Conservation (phyloP, 2,888 invertebrate genomes). For the Drosophila gaucha region DNA sequence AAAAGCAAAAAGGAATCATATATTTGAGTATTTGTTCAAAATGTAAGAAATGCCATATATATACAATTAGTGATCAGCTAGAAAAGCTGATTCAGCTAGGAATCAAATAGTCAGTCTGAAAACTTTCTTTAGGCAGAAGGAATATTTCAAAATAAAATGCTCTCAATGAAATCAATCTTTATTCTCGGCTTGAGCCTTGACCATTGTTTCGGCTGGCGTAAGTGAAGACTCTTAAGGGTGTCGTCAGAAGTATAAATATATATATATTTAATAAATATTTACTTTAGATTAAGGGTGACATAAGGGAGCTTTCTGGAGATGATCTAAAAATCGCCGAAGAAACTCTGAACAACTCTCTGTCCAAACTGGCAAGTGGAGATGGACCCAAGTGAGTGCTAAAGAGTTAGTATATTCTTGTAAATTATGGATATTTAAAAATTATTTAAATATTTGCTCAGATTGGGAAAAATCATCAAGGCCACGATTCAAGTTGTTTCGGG, state of each 20-base stretch:
- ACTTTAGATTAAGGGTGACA: too few species aligned
- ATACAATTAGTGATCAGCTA: too few species aligned
- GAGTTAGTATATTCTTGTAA: too few species aligned
- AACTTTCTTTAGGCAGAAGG: not conserved
- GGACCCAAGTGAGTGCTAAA: not conserved
- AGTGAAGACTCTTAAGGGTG: too few species aligned
- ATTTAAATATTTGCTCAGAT: too few species aligned
- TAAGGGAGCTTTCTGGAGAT: not conserved
- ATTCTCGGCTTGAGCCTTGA: conserved; percentile 43
- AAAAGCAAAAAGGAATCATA: too few species aligned
- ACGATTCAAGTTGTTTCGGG: conserved; percentile 54
- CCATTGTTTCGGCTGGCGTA: conserved; percentile 31
- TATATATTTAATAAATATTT: too few species aligned
- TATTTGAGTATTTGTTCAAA: too few species aligned
- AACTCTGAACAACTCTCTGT: not conserved
- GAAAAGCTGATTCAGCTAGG: conserved; percentile 34
- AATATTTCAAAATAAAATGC: conserved; percentile 39
- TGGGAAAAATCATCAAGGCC: conserved; percentile 58
- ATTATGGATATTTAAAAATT: too few species aligned
- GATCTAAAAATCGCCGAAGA: not conserved
- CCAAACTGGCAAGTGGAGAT: not conserved
- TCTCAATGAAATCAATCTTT: conserved; percentile 47
- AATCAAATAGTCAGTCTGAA: conserved; percentile 25
- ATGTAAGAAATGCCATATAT: too few species aligned
- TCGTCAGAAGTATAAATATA: too few species aligned